These are phyloP conservation scores for Scomber colias DNA, from an alignment of 2,113 vertebrate genomes.

Conservation along the genomic window DNA sequence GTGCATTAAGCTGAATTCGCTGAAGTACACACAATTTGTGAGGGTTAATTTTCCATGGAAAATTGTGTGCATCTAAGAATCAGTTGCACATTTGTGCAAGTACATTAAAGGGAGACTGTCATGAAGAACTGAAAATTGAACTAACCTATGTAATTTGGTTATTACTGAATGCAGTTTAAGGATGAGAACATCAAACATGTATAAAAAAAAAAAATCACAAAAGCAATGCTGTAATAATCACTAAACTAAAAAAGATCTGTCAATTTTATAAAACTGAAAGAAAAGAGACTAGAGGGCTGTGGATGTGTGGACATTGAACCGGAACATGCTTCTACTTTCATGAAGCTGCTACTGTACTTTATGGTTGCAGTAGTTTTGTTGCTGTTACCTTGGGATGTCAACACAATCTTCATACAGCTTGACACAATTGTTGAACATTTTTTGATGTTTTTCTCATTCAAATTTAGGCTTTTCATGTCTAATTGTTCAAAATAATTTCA, in stretches of 20 bases:
- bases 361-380: neutral
- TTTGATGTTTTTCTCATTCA: neutral
- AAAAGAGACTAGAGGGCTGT: neutral
- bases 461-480: neutral
- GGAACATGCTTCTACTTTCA: neutral
- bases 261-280: neutral
- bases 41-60: slow-evolving; percentile 24
- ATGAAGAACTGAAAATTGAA: slow-evolving; percentile 8
- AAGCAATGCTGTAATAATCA: too few species aligned
- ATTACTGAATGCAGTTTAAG: neutral
- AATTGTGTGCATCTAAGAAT: slow-evolving; percentile 28
- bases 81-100: slow-evolving; percentile 9
- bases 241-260: too few species aligned
- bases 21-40: slow-evolving; percentile 24
- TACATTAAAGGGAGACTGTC: slow-evolving; percentile 13
- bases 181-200: too few species aligned
- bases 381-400: slow-evolving; percentile 11
- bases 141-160: slow-evolving; percentile 15
- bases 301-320: neutral
- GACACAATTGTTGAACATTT: too few species aligned
- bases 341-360: neutral
- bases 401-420: slow-evolving; percentile 7
- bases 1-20: slow-evolving; percentile 8
- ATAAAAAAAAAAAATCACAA: too few species aligned
- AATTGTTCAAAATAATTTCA: neutral